phyloP scores from a whole-genome alignment of 1,140 invertebrate species.

The Phortica variegata region DNA sequence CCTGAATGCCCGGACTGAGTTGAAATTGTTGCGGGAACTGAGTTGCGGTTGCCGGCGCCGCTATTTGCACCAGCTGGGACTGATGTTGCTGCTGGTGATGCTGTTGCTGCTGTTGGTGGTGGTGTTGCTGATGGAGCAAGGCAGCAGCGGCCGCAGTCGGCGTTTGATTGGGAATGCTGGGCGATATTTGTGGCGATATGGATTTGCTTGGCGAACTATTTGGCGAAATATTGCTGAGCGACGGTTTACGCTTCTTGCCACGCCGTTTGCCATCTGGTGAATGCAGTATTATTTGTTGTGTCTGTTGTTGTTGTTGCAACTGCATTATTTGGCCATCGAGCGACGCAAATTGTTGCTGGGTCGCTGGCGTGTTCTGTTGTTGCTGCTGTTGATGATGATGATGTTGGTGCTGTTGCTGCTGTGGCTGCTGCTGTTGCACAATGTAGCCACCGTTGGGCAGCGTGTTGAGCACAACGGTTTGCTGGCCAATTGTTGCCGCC shows the following conservation, averaged over 20 bases:
- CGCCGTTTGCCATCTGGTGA: constrained; percentile 29
- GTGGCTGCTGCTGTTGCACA: constrained; percentile 66
- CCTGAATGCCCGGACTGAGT: constrained; percentile 62
- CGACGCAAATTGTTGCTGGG: constrained; percentile 61
- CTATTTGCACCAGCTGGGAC: constrained; percentile 16
- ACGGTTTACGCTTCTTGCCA: constrained; percentile 30
- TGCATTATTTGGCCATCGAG: constrained; percentile 64
- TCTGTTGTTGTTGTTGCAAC: constrained; percentile 47
- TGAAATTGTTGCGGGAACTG: constrained; percentile 69
- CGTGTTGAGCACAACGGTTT: constrained; percentile 79
- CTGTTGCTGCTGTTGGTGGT: constrained; percentile 9
- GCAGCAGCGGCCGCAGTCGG: no score
- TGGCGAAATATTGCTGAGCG: constrained; percentile 4
- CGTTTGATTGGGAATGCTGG: constrained; percentile 50
- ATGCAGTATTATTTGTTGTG: no score
- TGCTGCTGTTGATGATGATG: constrained; percentile 59
- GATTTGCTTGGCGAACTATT: constrained; percentile 29
- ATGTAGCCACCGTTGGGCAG: constrained; percentile 77
- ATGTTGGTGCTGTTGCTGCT: constrained; percentile 20
- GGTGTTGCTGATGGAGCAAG: constrained; percentile 40
- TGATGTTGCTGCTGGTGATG: constrained; percentile 17
- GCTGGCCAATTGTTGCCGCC: constrained; percentile 40
- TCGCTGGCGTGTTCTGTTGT: constrained; percentile 20
- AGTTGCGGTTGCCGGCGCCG: constrained; percentile 53
- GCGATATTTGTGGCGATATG: constrained; percentile 50